phyloP scores from a whole-genome alignment of 2,797 vertebrate species.

The Liasis olivaceus region DNA sequence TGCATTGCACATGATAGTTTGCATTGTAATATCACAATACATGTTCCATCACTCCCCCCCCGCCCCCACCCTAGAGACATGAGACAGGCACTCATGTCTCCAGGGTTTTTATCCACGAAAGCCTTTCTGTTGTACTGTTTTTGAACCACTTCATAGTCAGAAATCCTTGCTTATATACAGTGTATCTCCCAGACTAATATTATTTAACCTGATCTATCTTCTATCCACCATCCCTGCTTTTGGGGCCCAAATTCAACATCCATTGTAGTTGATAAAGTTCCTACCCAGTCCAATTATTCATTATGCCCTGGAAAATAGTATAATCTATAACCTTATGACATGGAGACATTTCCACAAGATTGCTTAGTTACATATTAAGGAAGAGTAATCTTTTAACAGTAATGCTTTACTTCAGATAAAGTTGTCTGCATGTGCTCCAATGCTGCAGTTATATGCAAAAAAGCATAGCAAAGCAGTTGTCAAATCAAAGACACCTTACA shows the following conservation, averaged over 20 bases:
- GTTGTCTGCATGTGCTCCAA: background rate
- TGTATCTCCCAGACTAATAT: background rate
- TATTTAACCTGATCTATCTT: background rate
- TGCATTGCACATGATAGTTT: too few species aligned
- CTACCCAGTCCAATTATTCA: background rate
- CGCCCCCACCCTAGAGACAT: too few species aligned
- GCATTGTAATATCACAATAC: too few species aligned
- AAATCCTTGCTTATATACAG: background rate
- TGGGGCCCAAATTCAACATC: background rate
- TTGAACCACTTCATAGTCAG: background rate
- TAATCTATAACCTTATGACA: background rate
- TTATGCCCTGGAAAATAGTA: background rate
- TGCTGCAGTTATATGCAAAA: background rate
- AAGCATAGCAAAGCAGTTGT: background rate
- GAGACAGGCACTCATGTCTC: too few species aligned
- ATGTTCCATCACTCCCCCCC: too few species aligned
- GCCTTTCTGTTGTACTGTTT: background rate
- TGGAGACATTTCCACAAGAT: background rate
- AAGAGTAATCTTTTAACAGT: background rate
- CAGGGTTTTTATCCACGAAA: too few species aligned
- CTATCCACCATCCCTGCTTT: background rate
- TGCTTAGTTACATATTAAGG: background rate
- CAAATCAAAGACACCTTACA: background rate
- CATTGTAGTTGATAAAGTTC: background rate
- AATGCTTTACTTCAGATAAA: background rate